Evolutionary conservation across 2,113 vertebrate species (phyloP), one percentile per base, ranked within the genome.

Genomic region (Zosterops hypoxanthus): DNA sequence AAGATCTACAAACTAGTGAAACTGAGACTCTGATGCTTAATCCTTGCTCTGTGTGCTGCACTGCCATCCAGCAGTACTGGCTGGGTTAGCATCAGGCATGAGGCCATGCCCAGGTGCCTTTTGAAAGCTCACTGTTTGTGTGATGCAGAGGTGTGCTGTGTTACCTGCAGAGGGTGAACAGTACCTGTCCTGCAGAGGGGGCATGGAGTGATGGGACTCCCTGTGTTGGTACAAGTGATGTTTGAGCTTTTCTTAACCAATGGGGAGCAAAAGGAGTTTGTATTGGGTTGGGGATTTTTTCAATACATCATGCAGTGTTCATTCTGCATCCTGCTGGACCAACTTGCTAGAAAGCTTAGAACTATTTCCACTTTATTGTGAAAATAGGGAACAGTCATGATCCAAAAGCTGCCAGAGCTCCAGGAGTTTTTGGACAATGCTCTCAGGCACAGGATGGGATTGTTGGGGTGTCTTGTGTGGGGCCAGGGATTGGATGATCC

Each of bases 41-140:
- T 76, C 41, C 61, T 44, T n/a, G 17, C 29, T 47, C 18, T 49
- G 46, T 12, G 1, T 55, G 34, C 49, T 82, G 17, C 23, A 1
- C 20, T 33, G 11, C 53, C 4, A 0, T 15, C 33, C 44, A 23
- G 53, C 71, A n/a, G 11, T 18, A 7, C 59, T 42, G 50, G 12
- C 13, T 28, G 4, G 47, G 1, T 63, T 11, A 26, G 90, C 24
- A 34, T 34, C 5, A 42, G 68, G 44, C 6, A 14, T 0, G 12
- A 42, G 29, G 31, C 23, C 5, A 0, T 2, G 26, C 42, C 31
- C 12, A 3, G 3, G 1, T 36, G 41, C 33, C 41, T 56, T 76
- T 14, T 22, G 78, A 26, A 56, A 56, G 53, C 46, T 49, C 19
- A 24, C 2, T 9, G 0, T 10, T 0, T 0, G 2, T 0, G 12